phyloP scores from a whole-genome alignment of 2,113 vertebrate genomes.

The Myodes glareolus region DNA sequence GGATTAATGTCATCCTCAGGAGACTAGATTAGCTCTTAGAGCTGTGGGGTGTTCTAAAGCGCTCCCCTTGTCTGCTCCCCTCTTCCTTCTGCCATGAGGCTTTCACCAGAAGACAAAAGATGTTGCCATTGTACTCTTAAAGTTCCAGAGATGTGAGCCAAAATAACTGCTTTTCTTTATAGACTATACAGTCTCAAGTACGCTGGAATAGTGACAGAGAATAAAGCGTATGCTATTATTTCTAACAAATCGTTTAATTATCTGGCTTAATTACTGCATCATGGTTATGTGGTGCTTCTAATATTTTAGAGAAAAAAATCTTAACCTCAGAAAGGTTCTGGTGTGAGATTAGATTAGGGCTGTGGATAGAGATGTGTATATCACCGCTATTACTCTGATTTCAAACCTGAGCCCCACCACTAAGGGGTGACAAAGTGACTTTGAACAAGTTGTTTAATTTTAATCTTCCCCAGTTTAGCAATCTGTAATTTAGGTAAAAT shows the following conservation, averaged over 20 bases:
- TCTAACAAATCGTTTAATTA: neutral
- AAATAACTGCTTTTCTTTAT: neutral
- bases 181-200: neutral
- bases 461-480: neutral
- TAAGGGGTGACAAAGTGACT: neutral
- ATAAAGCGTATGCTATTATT: neutral
- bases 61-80: no score
- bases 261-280: neutral
- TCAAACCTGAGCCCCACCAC: neutral
- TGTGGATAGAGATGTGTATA: fast-evolving
- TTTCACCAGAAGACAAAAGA: neutral
- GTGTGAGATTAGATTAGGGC: neutral
- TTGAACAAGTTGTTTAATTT: neutral
- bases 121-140: neutral
- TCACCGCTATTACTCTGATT: fast-evolving
- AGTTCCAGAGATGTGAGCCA: neutral
- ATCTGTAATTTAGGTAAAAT: neutral
- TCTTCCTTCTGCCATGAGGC: neutral
- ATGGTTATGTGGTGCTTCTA: neutral
- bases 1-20: neutral
- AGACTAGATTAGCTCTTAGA: neutral
- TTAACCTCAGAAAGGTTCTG: neutral
- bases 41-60: neutral
- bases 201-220: neutral
- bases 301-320: neutral